Base-by-base conservation (phyloP, 2,113 vertebrate species). In the Pelodiscus sinensis region DNA sequence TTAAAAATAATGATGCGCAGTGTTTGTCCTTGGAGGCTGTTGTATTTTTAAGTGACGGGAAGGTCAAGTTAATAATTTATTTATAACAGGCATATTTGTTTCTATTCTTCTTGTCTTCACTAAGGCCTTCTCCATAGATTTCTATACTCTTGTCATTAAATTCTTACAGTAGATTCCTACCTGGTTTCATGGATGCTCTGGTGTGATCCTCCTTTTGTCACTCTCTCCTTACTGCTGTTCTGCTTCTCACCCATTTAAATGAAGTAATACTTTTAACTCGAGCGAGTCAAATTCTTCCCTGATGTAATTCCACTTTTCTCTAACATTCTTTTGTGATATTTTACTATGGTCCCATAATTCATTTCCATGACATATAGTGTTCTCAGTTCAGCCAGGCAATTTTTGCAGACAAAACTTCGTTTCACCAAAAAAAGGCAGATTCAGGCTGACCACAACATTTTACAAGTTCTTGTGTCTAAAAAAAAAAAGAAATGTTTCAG, bases 191-290 rank as follows among this genome's bases (percentile, higher is more conserved):
- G 87, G 88, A 86, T 50, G 2, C 1, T 79, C 31, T 88, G 75
- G 54, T 27, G 65, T 89, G 35, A 52, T 51, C 8, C 56, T 68
- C 84, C 50, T 68, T 60, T 62, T 82, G 77, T 68, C 77, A 85
- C 19, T 13, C 54, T 94, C 94, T 77, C 25, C 13, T 82, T 89
- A 27, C 38, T 95, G 90, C 77, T 92, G 82, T 94, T 89, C 62
- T 95, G 1, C 81, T 90, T 88, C 38, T 81, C 13, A 55, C 50
- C 79, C 78, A 65, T 90, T 85, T 81, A 86, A 54, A 78, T 81
- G n/a, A 88, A 86, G 55, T 75, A 71, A 75, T 62, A 60, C 15
- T 27, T 6, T 92, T 91, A 78, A 58, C 19, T 16, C 84, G 54
- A 22, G 50, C 79, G 62, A 86, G 89, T 85, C 29, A 85, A 91